Conservation (phyloP, 2,797 vertebrate genomes). For the Girardinus metallicus region DNA sequence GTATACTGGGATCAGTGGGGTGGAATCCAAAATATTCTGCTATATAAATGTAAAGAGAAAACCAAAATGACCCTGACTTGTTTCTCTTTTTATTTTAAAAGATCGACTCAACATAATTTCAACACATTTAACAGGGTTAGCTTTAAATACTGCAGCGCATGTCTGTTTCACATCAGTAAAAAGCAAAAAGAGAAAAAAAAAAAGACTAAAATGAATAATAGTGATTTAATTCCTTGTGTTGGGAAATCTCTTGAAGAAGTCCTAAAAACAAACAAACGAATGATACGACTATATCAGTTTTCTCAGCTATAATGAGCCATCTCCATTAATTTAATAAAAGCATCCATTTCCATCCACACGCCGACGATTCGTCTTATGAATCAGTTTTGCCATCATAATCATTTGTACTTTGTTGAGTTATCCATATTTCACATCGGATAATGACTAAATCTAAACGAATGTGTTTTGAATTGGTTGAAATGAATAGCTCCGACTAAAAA, state of each 20-base stretch:
- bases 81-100: not conserved
- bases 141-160: not conserved
- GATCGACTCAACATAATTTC: not conserved
- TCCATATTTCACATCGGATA: slow-evolving; percentile 33
- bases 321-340: not conserved
- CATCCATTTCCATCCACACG: not conserved
- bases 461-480: slow-evolving; percentile 29
- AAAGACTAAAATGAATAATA: not conserved
- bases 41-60: not conserved
- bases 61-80: not conserved
- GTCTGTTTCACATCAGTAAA: not conserved
- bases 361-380: not conserved
- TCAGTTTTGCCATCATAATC: not conserved
- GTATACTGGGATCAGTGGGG: not conserved
- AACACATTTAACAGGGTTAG: not conserved
- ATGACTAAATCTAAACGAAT: slow-evolving; percentile 45
- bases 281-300: not conserved
- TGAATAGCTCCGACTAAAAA: slow-evolving; percentile 15
- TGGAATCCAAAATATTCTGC: not conserved
- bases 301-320: not conserved
- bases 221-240: not conserved
- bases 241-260: not conserved
- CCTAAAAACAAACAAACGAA: not conserved
- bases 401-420: not conserved
- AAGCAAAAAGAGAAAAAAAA: not conserved